Evolutionary conservation across 2,888 invertebrate genomes (phyloP).

Genomic region (Cryptocheilus praepositus): DNA sequence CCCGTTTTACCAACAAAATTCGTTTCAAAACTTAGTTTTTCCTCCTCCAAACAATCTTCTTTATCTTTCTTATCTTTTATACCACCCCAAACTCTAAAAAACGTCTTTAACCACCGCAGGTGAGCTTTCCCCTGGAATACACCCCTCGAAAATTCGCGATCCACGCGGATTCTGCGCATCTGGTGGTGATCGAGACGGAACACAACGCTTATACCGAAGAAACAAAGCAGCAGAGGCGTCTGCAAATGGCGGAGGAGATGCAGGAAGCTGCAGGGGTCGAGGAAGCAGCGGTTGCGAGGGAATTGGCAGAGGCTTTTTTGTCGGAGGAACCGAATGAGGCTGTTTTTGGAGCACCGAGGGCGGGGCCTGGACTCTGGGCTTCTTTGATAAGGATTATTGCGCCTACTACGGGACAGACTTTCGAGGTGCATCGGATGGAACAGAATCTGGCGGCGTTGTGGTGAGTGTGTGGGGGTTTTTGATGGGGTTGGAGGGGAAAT

Average conservation of each 20-base stretch:
- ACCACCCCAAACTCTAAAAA: too few species aligned
- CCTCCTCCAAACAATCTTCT: too few species aligned
- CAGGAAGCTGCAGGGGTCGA: constrained; percentile 97
- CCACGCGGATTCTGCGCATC: constrained; percentile 91
- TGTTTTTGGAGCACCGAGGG: constrained; percentile 96
- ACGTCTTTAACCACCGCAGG: constrained; percentile 68
- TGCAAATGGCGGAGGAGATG: constrained; percentile 99
- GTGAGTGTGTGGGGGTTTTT: constrained; percentile 61
- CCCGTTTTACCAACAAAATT: too few species aligned
- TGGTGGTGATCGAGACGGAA: constrained; percentile 96
- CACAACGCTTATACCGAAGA: constrained; percentile 99
- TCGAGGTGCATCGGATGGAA: constrained; percentile 87
- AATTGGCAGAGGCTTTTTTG: constrained; percentile 98
- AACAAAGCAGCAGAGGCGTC: constrained; percentile 92
- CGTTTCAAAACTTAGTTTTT: too few species aligned
- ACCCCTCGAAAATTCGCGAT: constrained; percentile 97
- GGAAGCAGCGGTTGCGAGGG: constrained; percentile 95
- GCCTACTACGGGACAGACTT: constrained; percentile 87
- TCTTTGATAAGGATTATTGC: constrained; percentile 91
- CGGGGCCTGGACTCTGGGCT: constrained; percentile 97
- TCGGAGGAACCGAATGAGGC: constrained; percentile 96
- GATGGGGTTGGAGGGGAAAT: too few species aligned
- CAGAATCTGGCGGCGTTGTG: constrained; percentile 98
- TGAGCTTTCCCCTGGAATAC: constrained; percentile 93
- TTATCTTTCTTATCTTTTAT: too few species aligned